These are phyloP conservation scores for Lithosia quadra DNA, from an alignment of 2,888 invertebrate species.

Conservation along the genomic window DNA sequence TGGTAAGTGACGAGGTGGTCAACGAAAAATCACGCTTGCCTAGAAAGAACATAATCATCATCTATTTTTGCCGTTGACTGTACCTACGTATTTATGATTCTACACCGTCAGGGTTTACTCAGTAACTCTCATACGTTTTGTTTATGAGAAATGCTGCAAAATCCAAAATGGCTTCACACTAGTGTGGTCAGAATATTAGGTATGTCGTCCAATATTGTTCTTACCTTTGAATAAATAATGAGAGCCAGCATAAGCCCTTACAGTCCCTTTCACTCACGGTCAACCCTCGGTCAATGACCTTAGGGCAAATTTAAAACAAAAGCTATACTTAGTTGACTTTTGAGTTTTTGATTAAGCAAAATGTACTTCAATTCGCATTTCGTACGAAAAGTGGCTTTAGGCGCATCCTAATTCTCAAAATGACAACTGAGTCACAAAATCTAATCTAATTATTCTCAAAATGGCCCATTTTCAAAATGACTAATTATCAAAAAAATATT, in stretches of 20 bases:
- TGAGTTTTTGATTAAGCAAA: neutral
- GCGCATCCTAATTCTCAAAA: too few relatives aligned
- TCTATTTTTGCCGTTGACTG: too few relatives aligned
- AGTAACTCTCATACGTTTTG: constrained; percentile 7
- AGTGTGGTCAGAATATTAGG: constrained; percentile 14
- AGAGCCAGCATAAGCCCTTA: neutral
- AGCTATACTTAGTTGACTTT: neutral
- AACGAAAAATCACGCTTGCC: too few relatives aligned
- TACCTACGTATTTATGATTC: too few relatives aligned
- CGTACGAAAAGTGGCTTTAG: too few relatives aligned
- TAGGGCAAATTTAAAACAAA: neutral
- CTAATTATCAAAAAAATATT: too few relatives aligned
- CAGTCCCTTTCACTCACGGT: constrained; percentile 3
- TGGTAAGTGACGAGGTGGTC: too few relatives aligned
- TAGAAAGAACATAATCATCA: too few relatives aligned
- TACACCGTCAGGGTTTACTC: neutral
- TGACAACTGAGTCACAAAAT: too few relatives aligned
- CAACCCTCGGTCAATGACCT: constrained; percentile 16
- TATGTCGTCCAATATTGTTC: constrained; percentile 6
- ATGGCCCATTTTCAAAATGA: too few relatives aligned
- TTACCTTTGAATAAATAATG: constrained; percentile 15
- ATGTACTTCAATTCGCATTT: neutral
- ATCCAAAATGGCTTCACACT: neutral
- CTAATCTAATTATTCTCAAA: too few relatives aligned
- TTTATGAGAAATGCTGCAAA: constrained; percentile 11